These are phyloP conservation scores for Drosophila paucipuncta DNA, from an alignment of 2,888 invertebrate genomes.

Conservation along the genomic window DNA sequence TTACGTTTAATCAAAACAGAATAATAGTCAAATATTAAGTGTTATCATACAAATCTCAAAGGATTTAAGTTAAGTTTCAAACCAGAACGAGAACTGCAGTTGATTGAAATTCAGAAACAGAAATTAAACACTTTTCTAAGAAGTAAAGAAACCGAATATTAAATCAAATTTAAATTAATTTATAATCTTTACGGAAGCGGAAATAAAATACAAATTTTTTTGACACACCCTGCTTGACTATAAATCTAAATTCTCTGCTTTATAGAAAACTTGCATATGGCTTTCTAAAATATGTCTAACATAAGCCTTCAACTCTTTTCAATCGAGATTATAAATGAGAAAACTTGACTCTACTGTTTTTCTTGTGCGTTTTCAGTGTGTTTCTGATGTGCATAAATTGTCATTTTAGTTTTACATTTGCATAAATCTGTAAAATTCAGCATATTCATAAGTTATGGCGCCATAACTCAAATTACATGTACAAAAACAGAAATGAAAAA, in stretches of 20 bases:
- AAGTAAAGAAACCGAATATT: background rate
- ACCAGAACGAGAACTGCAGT: background rate
- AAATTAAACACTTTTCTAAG: background rate
- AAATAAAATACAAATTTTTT: background rate
- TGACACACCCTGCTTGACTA: background rate
- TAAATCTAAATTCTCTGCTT: background rate
- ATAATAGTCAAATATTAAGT: background rate
- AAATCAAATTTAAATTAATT: no score
- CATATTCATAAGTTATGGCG: slow-evolving; percentile 39
- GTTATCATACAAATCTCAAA: background rate
- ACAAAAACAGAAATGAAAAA: background rate
- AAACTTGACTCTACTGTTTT: background rate
- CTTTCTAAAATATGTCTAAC: background rate
- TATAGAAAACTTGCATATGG: background rate
- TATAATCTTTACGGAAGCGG: background rate
- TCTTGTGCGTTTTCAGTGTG: background rate
- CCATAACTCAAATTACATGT: slow-evolving; percentile 33
- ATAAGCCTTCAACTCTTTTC: background rate
- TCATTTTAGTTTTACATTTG: slow-evolving; percentile 15
- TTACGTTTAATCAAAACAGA: background rate
- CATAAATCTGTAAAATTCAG: slow-evolving; percentile 28
- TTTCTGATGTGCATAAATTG: slow-evolving; percentile 18
- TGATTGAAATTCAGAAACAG: background rate
- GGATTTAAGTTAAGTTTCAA: background rate
- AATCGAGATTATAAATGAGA: background rate